Conservation (phyloP, 2,888 invertebrate species). For the Diachrysia chrysitis region DNA sequence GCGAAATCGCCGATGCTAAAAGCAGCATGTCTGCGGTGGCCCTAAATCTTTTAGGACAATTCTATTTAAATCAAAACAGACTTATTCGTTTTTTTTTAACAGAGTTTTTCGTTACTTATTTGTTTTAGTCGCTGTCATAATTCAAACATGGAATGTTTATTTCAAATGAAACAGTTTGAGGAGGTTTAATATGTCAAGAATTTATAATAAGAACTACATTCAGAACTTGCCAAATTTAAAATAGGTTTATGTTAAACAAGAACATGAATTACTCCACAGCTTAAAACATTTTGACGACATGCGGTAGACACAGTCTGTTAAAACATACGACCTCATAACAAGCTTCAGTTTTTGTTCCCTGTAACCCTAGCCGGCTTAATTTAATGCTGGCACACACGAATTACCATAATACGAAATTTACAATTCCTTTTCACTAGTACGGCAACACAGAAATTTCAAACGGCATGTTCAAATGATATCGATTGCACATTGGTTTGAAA, state of each 20-base stretch:
- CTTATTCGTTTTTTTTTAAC: too few species aligned
- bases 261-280: not conserved
- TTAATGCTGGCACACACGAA: conserved; percentile 43
- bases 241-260: not conserved
- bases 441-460: conserved; percentile 47
- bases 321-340: conserved; percentile 34
- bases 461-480: conserved; percentile 46
- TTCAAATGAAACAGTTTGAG: not conserved
- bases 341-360: conserved; percentile 35
- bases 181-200: too few species aligned
- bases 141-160: too few species aligned
- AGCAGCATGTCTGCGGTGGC: too few species aligned
- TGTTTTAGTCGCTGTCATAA: not conserved
- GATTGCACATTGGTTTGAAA: conserved; percentile 48
- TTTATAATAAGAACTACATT: too few species aligned
- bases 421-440: conserved; percentile 55
- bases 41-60: too few species aligned
- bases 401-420: conserved; percentile 60
- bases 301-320: conserved; percentile 7
- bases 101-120: not conserved
- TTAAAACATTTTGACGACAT: conserved; percentile 1
- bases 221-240: too few species aligned
- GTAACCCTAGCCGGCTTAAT: conserved; percentile 27
- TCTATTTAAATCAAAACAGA: too few species aligned
- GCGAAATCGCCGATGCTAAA: too few species aligned